Base-by-base conservation (phyloP, 2,888 invertebrate genomes). In the Esperia sulphurella region DNA sequence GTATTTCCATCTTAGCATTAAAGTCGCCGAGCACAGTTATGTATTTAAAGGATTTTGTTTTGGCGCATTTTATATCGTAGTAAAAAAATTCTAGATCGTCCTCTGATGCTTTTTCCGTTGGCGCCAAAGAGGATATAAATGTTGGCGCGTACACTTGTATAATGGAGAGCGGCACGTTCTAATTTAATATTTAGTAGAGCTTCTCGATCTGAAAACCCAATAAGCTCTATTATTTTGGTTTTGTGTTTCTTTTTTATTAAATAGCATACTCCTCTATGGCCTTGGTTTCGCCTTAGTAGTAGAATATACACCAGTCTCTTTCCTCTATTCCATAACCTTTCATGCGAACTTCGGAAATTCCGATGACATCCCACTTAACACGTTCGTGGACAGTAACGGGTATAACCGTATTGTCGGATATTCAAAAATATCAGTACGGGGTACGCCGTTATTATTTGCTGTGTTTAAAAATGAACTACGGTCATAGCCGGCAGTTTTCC, bases 11-110 rank as follows among this genome's bases (percentile, higher is more conserved):
- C 49, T 53, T 47, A 31, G 43, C 42, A 45, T 59, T 57, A 43
- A 52, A 55, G 45, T 53, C 55, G 39, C 57, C 55, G 49, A 56
- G 53, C 10, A 57, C 33, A 12, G 57, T 55, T 8, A 57, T 9
- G 4, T 39, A 48, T 7, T 50, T 48, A 12, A 3, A 9, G 8
- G 21, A 8, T 7, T 7, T 5, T 3, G 29, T 38, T 14, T 13
- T 31, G 13, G 45, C 42, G 14, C 45, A 10, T 1, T 33, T 39
- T 33, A 51, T 39, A 8, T 42, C 42, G 9, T 39, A 9, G 13
- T 54, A 54, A 41, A 54, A 54, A 8, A 29, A 28, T 10, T 51
- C 31, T 42, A 48, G 44, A 9, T 30, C 28, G 35, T 52, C 52
- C 29, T 54, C 28, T 1, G 29, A 45, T 8, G n/a, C n/a, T n/a